Base-by-base conservation (phyloP, 2,113 vertebrate genomes). In the Sisor rabdophorus region DNA sequence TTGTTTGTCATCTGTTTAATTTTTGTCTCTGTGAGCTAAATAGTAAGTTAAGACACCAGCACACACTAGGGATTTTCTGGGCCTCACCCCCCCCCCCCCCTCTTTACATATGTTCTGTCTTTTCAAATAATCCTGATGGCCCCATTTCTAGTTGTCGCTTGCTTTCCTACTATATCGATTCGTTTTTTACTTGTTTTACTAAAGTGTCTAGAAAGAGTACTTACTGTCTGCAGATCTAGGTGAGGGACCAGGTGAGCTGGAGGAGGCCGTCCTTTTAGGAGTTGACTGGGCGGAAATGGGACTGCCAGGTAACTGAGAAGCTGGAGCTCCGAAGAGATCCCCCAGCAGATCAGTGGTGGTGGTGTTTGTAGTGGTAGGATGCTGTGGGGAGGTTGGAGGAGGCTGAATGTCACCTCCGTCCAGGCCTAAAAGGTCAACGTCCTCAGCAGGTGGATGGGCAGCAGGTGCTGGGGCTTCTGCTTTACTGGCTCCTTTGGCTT, bases 381-480 rank as follows among this genome's bases (percentile, higher is more conserved):
- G 92, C 68, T 93, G 91, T 7, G 88, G 78, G 0, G 93, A 86
- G 1, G 93, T 75, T 80, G 91, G 86, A 19, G 87, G 89, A 72
- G 85, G 87, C 82, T 87, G 91, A 82, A 89, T 87, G 0, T 86
- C 82, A 15, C 89, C 92, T 15, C 93, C 94, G 17, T 93, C 95
- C 9, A 99, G 89, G 61, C 94, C 96, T 71, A 99, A 91, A 59
- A 99, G 94, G 84, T 99, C 96, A 78, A 95, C 94, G 0, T 98
- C 96, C 52, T 94, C 94, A 0, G 92, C 69, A 0, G 91, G 90
- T 1, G 89, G 88, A 0, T 87, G 86, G 1, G 79, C 85, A 0
- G 85, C 84, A 2, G 90, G 80, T 71, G 65, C 79, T 82, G 90
- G 91, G 81, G 90, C 87, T 85, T 85, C 93, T 22, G 88, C 85